A percentile compares a stretch with the other conserved stretches of the same genome.
Conservation (phyloP, 1,140 invertebrate species). For the Anagrus nilaparvatae region DNA sequence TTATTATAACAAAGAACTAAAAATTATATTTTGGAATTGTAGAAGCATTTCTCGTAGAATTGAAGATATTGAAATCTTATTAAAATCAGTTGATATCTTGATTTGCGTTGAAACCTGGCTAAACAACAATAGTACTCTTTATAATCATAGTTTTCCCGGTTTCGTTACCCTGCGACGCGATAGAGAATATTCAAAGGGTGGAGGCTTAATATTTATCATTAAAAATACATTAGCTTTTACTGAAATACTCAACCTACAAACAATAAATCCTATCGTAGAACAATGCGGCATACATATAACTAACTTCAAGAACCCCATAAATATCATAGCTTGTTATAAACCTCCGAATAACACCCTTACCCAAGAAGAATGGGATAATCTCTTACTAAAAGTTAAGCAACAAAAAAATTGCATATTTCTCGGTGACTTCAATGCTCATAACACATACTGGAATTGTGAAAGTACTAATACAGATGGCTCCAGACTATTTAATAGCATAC, state of each 20-base stretch:
- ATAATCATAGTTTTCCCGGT: not conserved
- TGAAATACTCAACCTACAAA: not conserved
- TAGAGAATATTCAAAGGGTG: not conserved
- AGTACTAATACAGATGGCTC: not conserved
- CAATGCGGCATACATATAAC: conserved; percentile 2
- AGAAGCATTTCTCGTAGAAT: not conserved
- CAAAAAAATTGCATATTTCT: not conserved
- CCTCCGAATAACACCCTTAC: not conserved
- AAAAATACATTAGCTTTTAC: conserved; percentile 1
- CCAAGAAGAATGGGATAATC: not conserved
- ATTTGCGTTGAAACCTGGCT: conserved; percentile 4
- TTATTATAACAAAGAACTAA: too few species aligned
- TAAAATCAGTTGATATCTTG: not conserved
- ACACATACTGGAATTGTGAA: not conserved
- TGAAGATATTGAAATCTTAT: not conserved
- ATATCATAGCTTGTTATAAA: not conserved
- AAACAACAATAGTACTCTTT: not conserved
- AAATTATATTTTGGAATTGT: conserved; percentile 3
- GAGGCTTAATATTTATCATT: conserved; percentile 6
- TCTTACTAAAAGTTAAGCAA: not conserved
- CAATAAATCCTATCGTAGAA: not conserved
- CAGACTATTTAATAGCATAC: not conserved
- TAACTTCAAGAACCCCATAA: not conserved
- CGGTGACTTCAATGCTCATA: conserved; percentile 1
- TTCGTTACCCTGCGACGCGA: not conserved